Conservation (phyloP, 2,113 vertebrate genomes). For the Centropristis striata region DNA sequence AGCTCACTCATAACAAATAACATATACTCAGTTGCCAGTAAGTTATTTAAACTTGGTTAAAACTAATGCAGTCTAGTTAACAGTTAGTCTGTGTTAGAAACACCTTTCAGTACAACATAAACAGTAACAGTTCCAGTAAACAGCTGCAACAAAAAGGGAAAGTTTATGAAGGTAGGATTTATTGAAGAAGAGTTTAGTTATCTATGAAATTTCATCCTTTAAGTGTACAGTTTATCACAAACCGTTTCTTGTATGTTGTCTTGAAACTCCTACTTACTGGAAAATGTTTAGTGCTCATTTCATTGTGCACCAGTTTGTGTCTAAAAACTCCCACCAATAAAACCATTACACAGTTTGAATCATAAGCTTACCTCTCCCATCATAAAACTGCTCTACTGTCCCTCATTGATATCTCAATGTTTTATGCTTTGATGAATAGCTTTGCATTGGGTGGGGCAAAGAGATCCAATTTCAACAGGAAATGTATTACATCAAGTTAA, state of each 20-base stretch:
- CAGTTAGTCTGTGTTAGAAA: background rate
- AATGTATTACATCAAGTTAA: background rate
- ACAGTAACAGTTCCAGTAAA: background rate
- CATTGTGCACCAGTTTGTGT: background rate
- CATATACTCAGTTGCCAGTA: too few relatives aligned
- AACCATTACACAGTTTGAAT: background rate
- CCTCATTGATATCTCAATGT: background rate
- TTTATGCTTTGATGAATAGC: background rate
- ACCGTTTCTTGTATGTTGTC: background rate
- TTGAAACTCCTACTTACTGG: background rate
- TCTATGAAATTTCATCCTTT: too few relatives aligned
- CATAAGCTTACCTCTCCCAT: background rate
- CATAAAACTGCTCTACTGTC: background rate
- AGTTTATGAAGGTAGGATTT: background rate
- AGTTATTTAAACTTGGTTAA: background rate
- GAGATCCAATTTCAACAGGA: background rate
- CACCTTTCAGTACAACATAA: background rate
- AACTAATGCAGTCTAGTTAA: background rate
- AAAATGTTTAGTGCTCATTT: background rate
- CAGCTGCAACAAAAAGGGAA: background rate
- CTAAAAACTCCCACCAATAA: constrained; percentile 1
- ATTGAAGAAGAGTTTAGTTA: background rate
- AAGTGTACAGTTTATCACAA: background rate
- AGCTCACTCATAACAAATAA: background rate
- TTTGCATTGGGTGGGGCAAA: background rate